Base-by-base conservation (phyloP, 2,888 invertebrate genomes). In the Adela reaumurella region DNA sequence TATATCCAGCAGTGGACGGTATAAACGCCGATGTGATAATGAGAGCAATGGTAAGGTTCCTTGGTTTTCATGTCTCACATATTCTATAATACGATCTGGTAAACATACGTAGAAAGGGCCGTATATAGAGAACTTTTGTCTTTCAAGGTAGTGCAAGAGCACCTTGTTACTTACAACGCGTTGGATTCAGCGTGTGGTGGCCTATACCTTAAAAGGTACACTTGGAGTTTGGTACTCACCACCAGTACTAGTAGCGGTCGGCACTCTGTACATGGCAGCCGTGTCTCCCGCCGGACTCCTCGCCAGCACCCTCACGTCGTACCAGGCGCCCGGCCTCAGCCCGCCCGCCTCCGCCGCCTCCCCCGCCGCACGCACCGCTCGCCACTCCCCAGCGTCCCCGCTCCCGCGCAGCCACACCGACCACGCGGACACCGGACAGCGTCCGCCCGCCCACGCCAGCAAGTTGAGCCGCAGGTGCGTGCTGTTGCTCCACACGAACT, bases 381-480 rank as follows among this genome's bases (percentile, higher is more conserved):
- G 42, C 43, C 70, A 71, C 64, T 66, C 63, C 0, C 67, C 68
- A 3, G 51, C 47, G 47, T 69, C 70, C 0, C 63, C 66, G 49
- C 59, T 59, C 29, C 62, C 65, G 20, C 76, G 71, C 58, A 77
- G 64, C 57, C 84, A 82, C 42, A 88, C 78, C 42, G 82, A 81
- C 69, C 87, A 89, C 54, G 84, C 81, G 17, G 72, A 70, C 57
- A 89, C 84, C 2, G 86, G 81, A 68, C 91, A 91, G 50, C 87
- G 87, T 4, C 85, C 86, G 54, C 83, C 84, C 16, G 83, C 82
- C 90, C 91, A 91, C 49, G 85, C 81, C 54, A 83, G 77, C 53
- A 91, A 74, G 66, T 86, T 86, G 43, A 91, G 68, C 41, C 85
- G 83, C 45, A 89, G 81, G 45, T 84, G 81, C 1, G 89, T 86